Conservation (phyloP, 1,140 invertebrate genomes). For the Bicyclus anynana region DNA sequence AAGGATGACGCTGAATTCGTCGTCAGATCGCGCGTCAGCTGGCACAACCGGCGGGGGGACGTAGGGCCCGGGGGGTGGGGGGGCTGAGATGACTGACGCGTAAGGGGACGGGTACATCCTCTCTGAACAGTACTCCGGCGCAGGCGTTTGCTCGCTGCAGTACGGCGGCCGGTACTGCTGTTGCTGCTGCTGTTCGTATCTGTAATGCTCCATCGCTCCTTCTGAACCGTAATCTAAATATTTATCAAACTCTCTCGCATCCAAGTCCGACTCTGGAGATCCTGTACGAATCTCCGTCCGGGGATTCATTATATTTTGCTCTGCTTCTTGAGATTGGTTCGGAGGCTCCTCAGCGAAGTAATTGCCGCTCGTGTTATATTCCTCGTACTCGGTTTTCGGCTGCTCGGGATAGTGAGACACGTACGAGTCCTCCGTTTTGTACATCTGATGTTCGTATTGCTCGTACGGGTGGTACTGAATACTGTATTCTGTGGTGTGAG, state of each 20-base stretch:
- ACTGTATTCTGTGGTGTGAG: conserved; percentile 54
- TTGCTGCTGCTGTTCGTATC: conserved; percentile 61
- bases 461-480: conserved; percentile 71
- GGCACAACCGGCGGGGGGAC: conserved; percentile 63
- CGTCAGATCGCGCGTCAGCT: conserved; percentile 81
- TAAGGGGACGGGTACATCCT: conserved; percentile 67
- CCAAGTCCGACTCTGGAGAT: conserved; percentile 77
- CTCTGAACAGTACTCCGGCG: conserved; percentile 77
- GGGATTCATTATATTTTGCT: conserved; percentile 50
- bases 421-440: conserved; percentile 74
- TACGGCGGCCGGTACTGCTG: conserved; percentile 53
- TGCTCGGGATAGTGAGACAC: conserved; percentile 74
- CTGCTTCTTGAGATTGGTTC: conserved; percentile 43
- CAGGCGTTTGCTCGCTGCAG: conserved; percentile 46
- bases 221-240: conserved; percentile 80
- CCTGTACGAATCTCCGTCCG: conserved; percentile 66
- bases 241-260: conserved; percentile 81
- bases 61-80: conserved; percentile 46
- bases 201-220: conserved; percentile 57
- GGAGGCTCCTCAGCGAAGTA: conserved; percentile 74
- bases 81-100: conserved; percentile 58
- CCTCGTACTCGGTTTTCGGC: conserved; percentile 71
- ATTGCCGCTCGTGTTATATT: conserved; percentile 43
- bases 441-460: conserved; percentile 68
- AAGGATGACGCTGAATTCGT: conserved; percentile 91